Base-by-base conservation (phyloP, 2,888 invertebrate genomes). In the Chelonus formosanus region DNA sequence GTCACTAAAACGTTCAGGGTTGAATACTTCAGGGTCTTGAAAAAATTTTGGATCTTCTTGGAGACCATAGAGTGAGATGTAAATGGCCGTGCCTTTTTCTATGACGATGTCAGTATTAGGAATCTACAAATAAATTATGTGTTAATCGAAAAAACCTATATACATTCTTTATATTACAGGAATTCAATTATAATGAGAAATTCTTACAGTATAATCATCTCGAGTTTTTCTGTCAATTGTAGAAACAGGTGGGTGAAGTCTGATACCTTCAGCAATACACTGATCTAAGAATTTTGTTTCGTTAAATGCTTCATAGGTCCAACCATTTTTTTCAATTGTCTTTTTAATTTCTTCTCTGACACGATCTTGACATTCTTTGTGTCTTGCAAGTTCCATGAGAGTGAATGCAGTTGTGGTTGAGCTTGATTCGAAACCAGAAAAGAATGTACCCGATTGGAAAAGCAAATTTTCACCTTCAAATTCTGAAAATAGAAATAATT, bases 341-440 rank as follows among this genome's bases (percentile, higher is more conserved):
- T 61, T 71, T 35, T 75, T 71, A 32, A 82, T 70, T 7, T 80
- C 78, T 31, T 78, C 61, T 4, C 80, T 71, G 0, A 71, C 80
- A 6, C 71, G 72, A 35, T 76, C 70, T 57, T 82, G 82, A 53
- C 57, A 67, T 32, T 76, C 71, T 0, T 71, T 69, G 62, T 78
- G 67, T 35, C 73, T 77, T 0, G 82, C 79, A 5, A 82, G 60
- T 69, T 82, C 80, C 75, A 81, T 73, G 4, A 81, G 68, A 0
- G 80, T 80, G 54, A 82, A 81, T 3, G 79, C 69, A 45, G 77
- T 71, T 3, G 77, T 72, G 0, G 79, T 77, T 4, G 80, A 75
- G 61, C 80, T 82, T 0, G 82, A 81, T 65, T 82, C 82, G 55
- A 80, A 81, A n/a, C 82, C 82, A 10, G 82, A 80, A 60, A 82